Percentiles rank a stretch among this genome's conserved stretches.
phyloP scores from a whole-genome alignment of 2,797 vertebrate genomes.

The Hephaestus fuliginosus region DNA sequence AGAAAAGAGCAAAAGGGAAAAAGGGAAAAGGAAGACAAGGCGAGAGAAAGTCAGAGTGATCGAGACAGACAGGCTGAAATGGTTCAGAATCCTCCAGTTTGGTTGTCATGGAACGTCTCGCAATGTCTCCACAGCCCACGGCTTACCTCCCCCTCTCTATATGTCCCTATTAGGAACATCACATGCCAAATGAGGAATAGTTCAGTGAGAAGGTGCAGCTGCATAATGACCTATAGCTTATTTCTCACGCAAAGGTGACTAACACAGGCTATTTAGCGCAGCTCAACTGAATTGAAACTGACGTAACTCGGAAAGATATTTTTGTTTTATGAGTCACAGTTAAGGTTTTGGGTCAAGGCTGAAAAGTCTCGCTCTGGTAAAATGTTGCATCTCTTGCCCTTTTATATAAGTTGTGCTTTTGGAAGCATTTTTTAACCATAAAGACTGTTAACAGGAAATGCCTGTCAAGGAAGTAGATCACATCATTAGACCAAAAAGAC shows the following conservation, averaged over 20 bases:
- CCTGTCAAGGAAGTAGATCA: neutral
- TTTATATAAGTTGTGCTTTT: neutral
- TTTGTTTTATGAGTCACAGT: conserved; percentile 10
- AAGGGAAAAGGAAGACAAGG: conserved; percentile 35
- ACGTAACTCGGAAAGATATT: conserved; percentile 28
- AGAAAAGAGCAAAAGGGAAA: conserved; percentile 45
- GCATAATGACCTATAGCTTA: conserved; percentile 61
- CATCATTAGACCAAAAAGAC: neutral
- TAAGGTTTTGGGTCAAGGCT: neutral
- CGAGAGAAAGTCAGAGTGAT: conserved; percentile 66
- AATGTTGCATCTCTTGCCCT: neutral
- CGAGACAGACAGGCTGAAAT: conserved; percentile 64
- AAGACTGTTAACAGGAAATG: neutral
- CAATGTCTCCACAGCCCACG: conserved; percentile 67
- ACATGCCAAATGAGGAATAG: conserved; percentile 63
- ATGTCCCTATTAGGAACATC: conserved; percentile 67
- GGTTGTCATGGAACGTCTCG: conserved; percentile 84
- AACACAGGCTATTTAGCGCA: conserved; percentile 31
- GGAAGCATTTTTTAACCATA: neutral
- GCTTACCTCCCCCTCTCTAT: conserved; percentile 58
- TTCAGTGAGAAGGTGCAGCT: conserved; percentile 58
- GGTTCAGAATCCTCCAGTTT: conserved; percentile 71
- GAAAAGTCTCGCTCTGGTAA: conserved; percentile 5
- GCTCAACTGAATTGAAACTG: conserved; percentile 38
- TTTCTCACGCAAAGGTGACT: conserved; percentile 51